Percentiles rank a stretch among this genome's conserved stretches.
Evolutionary conservation across 2,113 vertebrate genomes (phyloP).

Genomic region (Ptilonorhynchus violaceus): DNA sequence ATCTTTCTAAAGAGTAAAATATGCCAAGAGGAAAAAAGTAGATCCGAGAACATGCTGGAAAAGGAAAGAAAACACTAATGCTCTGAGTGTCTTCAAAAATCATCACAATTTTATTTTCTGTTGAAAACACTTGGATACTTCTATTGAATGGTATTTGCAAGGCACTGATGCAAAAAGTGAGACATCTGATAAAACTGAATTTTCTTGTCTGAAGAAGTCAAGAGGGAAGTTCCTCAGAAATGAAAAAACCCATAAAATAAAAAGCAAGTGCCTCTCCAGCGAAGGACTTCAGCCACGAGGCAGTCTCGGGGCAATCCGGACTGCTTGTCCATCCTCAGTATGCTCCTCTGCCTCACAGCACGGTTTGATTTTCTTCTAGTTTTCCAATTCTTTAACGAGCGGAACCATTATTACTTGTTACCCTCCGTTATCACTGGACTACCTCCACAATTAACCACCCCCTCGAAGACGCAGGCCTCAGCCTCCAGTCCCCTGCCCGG

Average conservation of each 20-base stretch:
- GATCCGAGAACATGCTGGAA: background rate
- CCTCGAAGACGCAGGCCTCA: accelerated
- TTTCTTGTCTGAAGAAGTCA: background rate
- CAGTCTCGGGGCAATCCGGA: accelerated
- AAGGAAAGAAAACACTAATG: background rate
- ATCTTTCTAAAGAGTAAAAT: background rate
- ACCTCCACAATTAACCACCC: accelerated
- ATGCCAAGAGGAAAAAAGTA: background rate
- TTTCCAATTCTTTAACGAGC: background rate
- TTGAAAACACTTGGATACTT: background rate
- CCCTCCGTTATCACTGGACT: accelerated
- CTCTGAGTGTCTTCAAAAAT: background rate
- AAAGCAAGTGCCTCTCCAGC: accelerated
- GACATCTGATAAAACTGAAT: background rate
- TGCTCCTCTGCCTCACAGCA: accelerated
- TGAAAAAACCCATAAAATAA: accelerated
- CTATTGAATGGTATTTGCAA: accelerated
- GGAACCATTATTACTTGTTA: accelerated
- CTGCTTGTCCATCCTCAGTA: accelerated
- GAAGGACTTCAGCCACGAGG: accelerated
- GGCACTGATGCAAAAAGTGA: background rate
- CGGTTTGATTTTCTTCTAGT: accelerated
- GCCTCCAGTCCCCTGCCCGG: too few relatives aligned
- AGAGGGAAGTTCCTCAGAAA: background rate
- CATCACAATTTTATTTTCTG: background rate